Conservation (phyloP, 2,888 invertebrate genomes). For the Euzetes globulus region DNA sequence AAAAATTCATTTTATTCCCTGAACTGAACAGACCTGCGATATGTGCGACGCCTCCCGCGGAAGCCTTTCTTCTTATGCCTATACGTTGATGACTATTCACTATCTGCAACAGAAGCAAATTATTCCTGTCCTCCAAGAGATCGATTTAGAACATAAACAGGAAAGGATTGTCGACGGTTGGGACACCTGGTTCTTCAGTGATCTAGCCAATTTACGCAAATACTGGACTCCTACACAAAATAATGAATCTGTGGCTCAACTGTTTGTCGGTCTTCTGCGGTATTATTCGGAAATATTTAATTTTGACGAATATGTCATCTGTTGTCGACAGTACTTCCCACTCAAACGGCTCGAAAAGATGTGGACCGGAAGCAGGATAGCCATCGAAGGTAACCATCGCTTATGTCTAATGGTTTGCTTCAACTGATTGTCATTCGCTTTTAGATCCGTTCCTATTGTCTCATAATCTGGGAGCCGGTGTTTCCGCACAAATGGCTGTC, state of each 20-base stretch:
- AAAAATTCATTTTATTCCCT: not conserved
- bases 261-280: slow-evolving; percentile 54
- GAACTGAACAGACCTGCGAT: slow-evolving; percentile 48
- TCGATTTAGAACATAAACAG: slow-evolving; percentile 43
- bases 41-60: slow-evolving; percentile 57
- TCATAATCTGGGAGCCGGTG: slow-evolving; percentile 55
- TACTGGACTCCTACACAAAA: slow-evolving; percentile 52
- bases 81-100: slow-evolving; percentile 55
- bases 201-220: slow-evolving; percentile 46
- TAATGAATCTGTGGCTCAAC: slow-evolving; percentile 48
- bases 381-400: slow-evolving; percentile 53
- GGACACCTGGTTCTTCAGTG: slow-evolving; percentile 54
- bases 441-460: slow-evolving; percentile 56
- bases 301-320: slow-evolving; percentile 51
- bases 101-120: slow-evolving; percentile 57
- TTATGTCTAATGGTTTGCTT: not conserved
- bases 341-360: slow-evolving; percentile 54
- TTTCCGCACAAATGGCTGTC: slow-evolving; percentile 42
- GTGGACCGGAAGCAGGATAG: slow-evolving; percentile 53
- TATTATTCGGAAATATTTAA: slow-evolving; percentile 55
- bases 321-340: slow-evolving; percentile 49
- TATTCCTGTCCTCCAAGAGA: slow-evolving; percentile 56
- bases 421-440: slow-evolving; percentile 5
- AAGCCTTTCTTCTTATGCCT: slow-evolving; percentile 57
- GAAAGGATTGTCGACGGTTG: slow-evolving; percentile 51